Evolutionary conservation across 1,140 invertebrate species (phyloP).

Genomic region (Cydia amplana): DNA sequence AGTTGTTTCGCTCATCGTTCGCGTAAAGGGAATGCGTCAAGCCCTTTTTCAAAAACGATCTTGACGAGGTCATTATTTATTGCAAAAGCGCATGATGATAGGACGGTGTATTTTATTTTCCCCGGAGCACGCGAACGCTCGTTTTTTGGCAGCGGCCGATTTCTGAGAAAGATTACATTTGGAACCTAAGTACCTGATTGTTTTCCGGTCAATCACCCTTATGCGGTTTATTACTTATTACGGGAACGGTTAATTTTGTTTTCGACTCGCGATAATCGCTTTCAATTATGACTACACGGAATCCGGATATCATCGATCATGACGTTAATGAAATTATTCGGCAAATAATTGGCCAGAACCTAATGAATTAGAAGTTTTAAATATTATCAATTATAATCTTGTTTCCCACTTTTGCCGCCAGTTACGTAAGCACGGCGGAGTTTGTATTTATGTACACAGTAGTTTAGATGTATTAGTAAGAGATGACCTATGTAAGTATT

Average conservation of each 20-base stretch:
- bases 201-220: slow-evolving; percentile 72
- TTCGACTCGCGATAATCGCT: slow-evolving; percentile 51
- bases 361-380: too few species aligned
- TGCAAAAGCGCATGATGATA: slow-evolving; percentile 63
- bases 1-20: neutral
- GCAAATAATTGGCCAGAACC: too few species aligned
- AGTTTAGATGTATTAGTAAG: too few species aligned
- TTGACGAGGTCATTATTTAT: slow-evolving; percentile 63
- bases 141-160: slow-evolving; percentile 71
- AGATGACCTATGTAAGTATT: too few species aligned
- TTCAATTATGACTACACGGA: neutral
- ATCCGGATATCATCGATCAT: slow-evolving; percentile 11
- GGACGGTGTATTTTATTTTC: slow-evolving; percentile 63
- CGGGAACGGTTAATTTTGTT: slow-evolving; percentile 58
- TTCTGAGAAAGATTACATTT: slow-evolving; percentile 75
- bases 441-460: too few species aligned
- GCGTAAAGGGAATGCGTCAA: neutral
- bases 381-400: too few species aligned
- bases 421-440: too few species aligned
- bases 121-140: slow-evolving; percentile 48
- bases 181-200: slow-evolving; percentile 74
- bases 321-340: too few species aligned
- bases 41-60: slow-evolving; percentile 57
- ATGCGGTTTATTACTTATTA: slow-evolving; percentile 56
- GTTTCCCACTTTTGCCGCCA: too few species aligned